Evolutionary conservation across 2,113 vertebrate species (phyloP), one percentile per base, ranked within the genome.

Genomic region (Pterocles gutturalis): DNA sequence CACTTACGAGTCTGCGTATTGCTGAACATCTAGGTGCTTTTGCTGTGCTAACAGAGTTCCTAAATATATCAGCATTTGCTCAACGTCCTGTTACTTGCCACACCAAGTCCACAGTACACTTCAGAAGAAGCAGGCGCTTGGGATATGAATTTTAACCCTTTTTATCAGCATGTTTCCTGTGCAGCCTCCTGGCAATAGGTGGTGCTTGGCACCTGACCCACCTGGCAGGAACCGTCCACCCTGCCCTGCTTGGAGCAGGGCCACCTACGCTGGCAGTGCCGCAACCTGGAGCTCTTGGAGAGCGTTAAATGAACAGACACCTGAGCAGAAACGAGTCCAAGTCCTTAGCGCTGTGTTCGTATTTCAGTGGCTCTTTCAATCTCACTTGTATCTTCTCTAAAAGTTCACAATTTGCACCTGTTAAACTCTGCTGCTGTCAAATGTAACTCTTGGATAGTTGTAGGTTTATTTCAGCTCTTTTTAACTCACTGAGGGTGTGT

Each of bases 151-250:
- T 49, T 21, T 45, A 48, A 55, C 29, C 22, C 54, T 43, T 24
- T 4, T 11, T 2, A 29, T 10, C 24, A 33, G 71, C 8, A 12
- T 0, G 0, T 41, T 61, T 60, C 28, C 51, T 7, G 2, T 7
- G 8, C n/a, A 10, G 45, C 2, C 18, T 53, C 45, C 28, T 6
- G 20, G 29, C 55, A 45, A 2, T 4, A 5, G 25, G 9, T 2
- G 3, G 31, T 3, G 19, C 53, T 26, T 7, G 16, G 53, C 54
- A 28, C 49, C 77, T 13, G 6, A 18, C 69, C 46, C 6, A 31
- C 60, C 9, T 8, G 38, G 60, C 38, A 80, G 36, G 19, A n/a
- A 28, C 11, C 33, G 19, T 7, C 0, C 4, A 7, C 7, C 0
- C 20, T 5, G 13, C 19, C 17, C 57, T 26, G 60, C 60, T 48